Conservation (phyloP, 2,888 invertebrate species). For the Andricus quercusramuli region DNA sequence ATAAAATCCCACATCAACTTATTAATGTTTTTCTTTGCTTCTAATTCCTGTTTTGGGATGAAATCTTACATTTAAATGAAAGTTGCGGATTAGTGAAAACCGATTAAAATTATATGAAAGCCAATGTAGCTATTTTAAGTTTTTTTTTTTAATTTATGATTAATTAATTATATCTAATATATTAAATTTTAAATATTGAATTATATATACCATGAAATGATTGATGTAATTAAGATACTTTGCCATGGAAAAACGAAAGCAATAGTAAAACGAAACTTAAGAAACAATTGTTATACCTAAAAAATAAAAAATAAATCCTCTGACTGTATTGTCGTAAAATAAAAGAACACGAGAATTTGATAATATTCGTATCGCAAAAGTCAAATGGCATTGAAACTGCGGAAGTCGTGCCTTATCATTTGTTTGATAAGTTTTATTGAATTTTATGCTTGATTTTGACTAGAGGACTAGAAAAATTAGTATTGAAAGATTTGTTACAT, state of each 20-base stretch:
- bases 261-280: neutral
- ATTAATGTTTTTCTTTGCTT: too few species aligned
- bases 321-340: neutral
- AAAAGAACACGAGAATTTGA: neutral
- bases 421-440: conserved; percentile 15
- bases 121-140: too few species aligned
- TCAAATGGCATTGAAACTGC: conserved; percentile 2
- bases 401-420: conserved; percentile 16
- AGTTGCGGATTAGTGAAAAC: too few species aligned
- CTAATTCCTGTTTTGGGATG: too few species aligned
- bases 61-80: too few species aligned
- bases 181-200: neutral
- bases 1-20: too few species aligned
- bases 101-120: too few species aligned
- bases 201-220: neutral
- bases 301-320: neutral
- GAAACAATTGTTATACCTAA: neutral
- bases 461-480: neutral
- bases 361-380: neutral
- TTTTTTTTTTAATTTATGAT: too few species aligned
- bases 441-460: neutral
- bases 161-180: too few species aligned
- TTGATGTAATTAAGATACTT: neutral
- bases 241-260: too few species aligned
- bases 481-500: neutral